phyloP scores from a whole-genome alignment of 2,888 invertebrate genomes.

The Trichacis sp. region DNA sequence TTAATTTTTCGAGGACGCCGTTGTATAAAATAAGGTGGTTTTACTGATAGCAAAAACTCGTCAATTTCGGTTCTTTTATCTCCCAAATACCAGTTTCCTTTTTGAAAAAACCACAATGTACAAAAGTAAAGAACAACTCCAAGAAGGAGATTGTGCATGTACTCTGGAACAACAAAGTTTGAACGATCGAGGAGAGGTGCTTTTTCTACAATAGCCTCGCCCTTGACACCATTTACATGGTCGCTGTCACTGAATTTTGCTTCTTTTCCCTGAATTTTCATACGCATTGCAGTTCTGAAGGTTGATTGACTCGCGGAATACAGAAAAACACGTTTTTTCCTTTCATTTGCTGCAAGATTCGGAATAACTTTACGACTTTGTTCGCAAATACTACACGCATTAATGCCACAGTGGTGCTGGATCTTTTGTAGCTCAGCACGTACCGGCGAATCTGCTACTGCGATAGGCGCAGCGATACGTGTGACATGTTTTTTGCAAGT shows the following conservation, averaged over 20 bases:
- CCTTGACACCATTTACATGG: constrained; percentile 37
- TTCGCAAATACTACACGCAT: constrained; percentile 31
- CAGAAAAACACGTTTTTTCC: constrained; percentile 10
- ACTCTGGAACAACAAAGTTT: constrained; percentile 36
- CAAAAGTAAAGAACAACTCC: constrained; percentile 20
- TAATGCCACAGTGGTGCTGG: constrained; percentile 16
- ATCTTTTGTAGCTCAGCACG: constrained; percentile 30
- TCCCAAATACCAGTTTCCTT: constrained; percentile 33
- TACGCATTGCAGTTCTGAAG: constrained; percentile 22
- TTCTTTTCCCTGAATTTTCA: constrained; percentile 28
- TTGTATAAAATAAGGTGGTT: constrained; percentile 35
- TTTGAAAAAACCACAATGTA: constrained; percentile 9
- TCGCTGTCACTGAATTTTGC: constrained; percentile 1
- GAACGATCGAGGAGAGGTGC: constrained; percentile 33
- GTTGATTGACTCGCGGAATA: not conserved
- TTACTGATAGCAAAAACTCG: constrained; percentile 17
- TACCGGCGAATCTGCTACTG: constrained; percentile 30
- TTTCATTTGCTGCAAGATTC: not conserved
- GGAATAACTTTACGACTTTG: not conserved
- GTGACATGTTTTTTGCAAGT: constrained; percentile 1
- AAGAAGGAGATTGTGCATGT: constrained; percentile 38
- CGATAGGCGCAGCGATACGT: constrained; percentile 15
- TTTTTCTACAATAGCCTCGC: constrained; percentile 22
- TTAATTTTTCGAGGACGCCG: constrained; percentile 30
- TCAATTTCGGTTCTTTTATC: constrained; percentile 24